These are phyloP conservation scores for Cheilosia soror DNA, from an alignment of 2,888 invertebrate genomes.

Conservation along the genomic window DNA sequence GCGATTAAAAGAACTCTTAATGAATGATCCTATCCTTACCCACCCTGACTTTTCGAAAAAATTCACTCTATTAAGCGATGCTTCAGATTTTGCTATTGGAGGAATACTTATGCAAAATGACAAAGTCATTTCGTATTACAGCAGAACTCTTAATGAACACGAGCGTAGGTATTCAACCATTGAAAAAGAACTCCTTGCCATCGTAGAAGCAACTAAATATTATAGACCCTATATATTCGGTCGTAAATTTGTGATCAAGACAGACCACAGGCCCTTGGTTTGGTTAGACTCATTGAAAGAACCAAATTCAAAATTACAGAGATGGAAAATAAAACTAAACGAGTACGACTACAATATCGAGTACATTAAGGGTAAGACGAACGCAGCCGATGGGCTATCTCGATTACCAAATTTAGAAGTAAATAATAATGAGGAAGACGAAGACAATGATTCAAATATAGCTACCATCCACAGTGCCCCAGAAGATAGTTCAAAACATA, in stretches of 20 bases:
- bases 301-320: slow-evolving; percentile 79
- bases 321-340: slow-evolving; percentile 79
- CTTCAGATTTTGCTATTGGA: slow-evolving; percentile 75
- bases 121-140: slow-evolving; percentile 77
- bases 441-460: not conserved
- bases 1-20: slow-evolving; percentile 8
- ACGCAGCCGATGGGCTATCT: slow-evolving; percentile 69
- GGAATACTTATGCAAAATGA: slow-evolving; percentile 77
- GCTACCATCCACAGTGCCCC: slow-evolving; percentile 3
- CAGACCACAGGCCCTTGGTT: slow-evolving; percentile 81
- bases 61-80: not conserved
- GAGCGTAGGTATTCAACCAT: slow-evolving; percentile 78
- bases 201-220: slow-evolving; percentile 79
- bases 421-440: not conserved
- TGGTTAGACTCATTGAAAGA: slow-evolving; percentile 81
- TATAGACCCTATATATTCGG: slow-evolving; percentile 80
- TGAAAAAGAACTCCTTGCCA: slow-evolving; percentile 80
- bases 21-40: slow-evolving; percentile 1
- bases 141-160: slow-evolving; percentile 75
- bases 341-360: slow-evolving; percentile 78
- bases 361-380: slow-evolving; percentile 75
- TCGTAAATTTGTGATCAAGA: slow-evolving; percentile 80
- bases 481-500: not conserved
- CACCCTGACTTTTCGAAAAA: not conserved
- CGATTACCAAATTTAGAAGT: slow-evolving; percentile 68